These are phyloP conservation scores for Galeruca laticollis DNA, from an alignment of 2,888 invertebrate species.

Conservation along the genomic window DNA sequence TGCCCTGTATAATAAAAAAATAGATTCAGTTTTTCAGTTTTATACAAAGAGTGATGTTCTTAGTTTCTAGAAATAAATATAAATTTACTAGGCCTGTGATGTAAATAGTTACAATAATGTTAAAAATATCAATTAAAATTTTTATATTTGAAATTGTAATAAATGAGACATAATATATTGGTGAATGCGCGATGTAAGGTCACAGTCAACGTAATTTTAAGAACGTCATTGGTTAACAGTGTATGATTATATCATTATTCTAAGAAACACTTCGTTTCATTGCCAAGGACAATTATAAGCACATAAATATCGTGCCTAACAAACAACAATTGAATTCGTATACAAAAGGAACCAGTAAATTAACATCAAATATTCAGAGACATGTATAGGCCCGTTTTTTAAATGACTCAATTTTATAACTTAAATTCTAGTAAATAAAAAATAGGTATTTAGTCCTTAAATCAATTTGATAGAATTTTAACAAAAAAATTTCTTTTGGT, in stretches of 20 bases:
- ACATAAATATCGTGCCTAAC: conserved; percentile 26
- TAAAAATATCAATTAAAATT: background rate
- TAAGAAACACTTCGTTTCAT: conserved; percentile 24
- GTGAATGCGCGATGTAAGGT: background rate
- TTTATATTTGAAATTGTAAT: too few relatives aligned
- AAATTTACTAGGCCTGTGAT: background rate
- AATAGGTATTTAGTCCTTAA: too few relatives aligned
- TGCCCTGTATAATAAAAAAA: background rate
- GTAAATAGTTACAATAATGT: background rate
- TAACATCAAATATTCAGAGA: conserved; percentile 10
- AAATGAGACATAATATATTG: too few relatives aligned
- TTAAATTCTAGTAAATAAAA: too few relatives aligned
- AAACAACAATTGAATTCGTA: conserved; percentile 25
- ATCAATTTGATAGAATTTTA: too few relatives aligned
- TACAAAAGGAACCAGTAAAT: conserved; percentile 23
- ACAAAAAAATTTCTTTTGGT: too few relatives aligned
- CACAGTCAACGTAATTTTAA: conserved; percentile 1
- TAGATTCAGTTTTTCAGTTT: background rate
- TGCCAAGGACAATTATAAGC: conserved; percentile 35
- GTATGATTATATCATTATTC: conserved; percentile 19
- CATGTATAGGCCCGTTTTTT: too few relatives aligned
- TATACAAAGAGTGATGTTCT: background rate
- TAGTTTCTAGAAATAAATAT: background rate
- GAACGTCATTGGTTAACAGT: conserved; percentile 18
- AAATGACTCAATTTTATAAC: too few relatives aligned